Evolutionary conservation across 2,797 vertebrate species (phyloP), one percentile per base, ranked within the genome.

Genomic region (Sarcophilus harrisii): DNA sequence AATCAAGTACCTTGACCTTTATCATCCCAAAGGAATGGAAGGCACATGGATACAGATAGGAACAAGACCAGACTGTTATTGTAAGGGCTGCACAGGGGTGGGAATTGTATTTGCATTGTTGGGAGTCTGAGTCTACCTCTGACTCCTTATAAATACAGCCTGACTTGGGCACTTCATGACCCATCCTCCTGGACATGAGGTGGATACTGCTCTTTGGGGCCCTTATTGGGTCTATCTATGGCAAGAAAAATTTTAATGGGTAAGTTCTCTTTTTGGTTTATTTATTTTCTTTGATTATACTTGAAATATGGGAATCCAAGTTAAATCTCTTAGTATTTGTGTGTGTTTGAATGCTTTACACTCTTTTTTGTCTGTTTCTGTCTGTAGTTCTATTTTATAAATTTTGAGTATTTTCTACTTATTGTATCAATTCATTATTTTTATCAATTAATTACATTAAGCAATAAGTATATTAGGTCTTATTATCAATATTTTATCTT

Each of bases 21-120:
- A 96, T 97, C 97, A 97, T 90, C 87, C 10, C 10, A 95, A 94
- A 97, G 97, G 96, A 98, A 97, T 97, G 96, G 73, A 81, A 90
- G 96, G 96, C 81, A 93, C 96, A 91, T 4, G 13, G 49, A n/a
- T 27, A 73, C 21, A 45, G 73, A 81, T 24, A 81, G 73, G 73
- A 45, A 11, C 18, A 38, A 52, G 52, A 55, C 93, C 94, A 8
- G 16, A 90, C 95, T 96, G 81, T 30, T 55, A 90, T 58, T 3
- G 52, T 92, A 92, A 97, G 93, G 81, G 95, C 62, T 59, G 94
- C 91, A 90, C 91, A 91, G 81, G 94, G 94, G 93, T 52, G 94
- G 95, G 94, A 96, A 87, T 94, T 87, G 57, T 59, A 62, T 92
- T 93, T 94, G 92, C 97, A 97, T 98, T 95, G 97, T 57, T 97